Conservation (phyloP, 2,113 vertebrate genomes). For the Neofelis nebulosa region DNA sequence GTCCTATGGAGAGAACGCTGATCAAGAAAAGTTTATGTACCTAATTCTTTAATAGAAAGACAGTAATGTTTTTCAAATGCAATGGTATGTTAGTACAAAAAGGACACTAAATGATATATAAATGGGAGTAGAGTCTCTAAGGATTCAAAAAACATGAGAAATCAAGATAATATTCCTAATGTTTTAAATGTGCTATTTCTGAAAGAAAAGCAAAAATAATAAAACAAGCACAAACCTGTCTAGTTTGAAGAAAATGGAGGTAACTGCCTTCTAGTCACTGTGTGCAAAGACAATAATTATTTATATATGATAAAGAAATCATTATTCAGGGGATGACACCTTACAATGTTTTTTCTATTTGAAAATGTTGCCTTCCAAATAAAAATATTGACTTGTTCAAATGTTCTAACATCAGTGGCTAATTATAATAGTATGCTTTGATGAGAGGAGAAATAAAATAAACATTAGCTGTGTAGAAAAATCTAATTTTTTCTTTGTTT, state of each 20-base stretch:
- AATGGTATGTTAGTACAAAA: not conserved
- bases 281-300: not conserved
- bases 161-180: not conserved
- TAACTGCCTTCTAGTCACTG: not conserved
- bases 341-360: not conserved
- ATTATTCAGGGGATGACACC: not conserved
- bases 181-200: not conserved
- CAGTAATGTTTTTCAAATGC: not conserved
- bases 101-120: not conserved
- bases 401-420: not conserved
- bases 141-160: not conserved
- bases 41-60: slow-evolving; percentile 25
- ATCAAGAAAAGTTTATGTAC: not conserved
- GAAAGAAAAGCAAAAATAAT: not conserved
- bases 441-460: not conserved
- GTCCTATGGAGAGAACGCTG: not conserved
- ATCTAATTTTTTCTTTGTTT: not conserved
- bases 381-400: not conserved
- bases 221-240: not conserved
- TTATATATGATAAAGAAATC: not conserved
- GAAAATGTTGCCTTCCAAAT: not conserved
- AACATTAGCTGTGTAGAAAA: not conserved
- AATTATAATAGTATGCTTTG: not conserved
- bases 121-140: not conserved
- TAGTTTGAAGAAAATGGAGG: not conserved